A percentile compares a stretch with the other conserved stretches of the same genome.
phyloP scores from a whole-genome alignment of 1,140 invertebrate species.

The Drosophila nigromelanica region DNA sequence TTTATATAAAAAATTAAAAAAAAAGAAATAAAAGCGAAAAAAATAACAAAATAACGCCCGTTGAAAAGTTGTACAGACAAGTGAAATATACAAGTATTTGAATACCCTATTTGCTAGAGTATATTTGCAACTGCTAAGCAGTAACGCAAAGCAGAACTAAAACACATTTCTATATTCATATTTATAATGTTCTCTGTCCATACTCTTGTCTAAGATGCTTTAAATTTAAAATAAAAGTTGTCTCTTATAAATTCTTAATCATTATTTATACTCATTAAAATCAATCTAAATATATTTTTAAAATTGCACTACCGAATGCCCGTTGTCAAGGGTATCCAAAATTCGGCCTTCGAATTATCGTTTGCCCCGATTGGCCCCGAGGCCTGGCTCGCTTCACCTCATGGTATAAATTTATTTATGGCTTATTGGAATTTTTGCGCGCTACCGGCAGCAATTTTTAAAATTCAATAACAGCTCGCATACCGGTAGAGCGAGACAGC shows the following conservation, averaged over 20 bases:
- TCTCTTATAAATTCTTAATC: no score
- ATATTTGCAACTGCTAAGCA: background rate
- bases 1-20: slow-evolving; percentile 55
- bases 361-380: slow-evolving; percentile 52
- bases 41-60: slow-evolving; percentile 51
- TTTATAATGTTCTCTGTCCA: no score
- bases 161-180: no score
- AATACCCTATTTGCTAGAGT: slow-evolving; percentile 10
- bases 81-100: slow-evolving; percentile 64
- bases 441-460: slow-evolving; percentile 75
- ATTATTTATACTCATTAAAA: no score
- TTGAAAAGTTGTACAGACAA: slow-evolving; percentile 69
- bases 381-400: slow-evolving; percentile 75
- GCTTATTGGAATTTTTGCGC: slow-evolving; percentile 80
- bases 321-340: slow-evolving; percentile 50
- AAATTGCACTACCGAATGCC: background rate
- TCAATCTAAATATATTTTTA: background rate
- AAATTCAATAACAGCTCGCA: slow-evolving; percentile 70
- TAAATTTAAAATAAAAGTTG: no score
- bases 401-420: slow-evolving; percentile 81
- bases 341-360: slow-evolving; percentile 58
- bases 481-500: slow-evolving; percentile 38
- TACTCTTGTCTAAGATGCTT: no score
- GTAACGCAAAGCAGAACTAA: background rate
- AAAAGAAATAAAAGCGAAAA: slow-evolving; percentile 39